Percentiles rank a stretch among this genome's conserved stretches.
These are phyloP conservation scores for Cynopterus brachyotis DNA, from an alignment of 2,113 vertebrate species.

Conservation along the genomic window DNA sequence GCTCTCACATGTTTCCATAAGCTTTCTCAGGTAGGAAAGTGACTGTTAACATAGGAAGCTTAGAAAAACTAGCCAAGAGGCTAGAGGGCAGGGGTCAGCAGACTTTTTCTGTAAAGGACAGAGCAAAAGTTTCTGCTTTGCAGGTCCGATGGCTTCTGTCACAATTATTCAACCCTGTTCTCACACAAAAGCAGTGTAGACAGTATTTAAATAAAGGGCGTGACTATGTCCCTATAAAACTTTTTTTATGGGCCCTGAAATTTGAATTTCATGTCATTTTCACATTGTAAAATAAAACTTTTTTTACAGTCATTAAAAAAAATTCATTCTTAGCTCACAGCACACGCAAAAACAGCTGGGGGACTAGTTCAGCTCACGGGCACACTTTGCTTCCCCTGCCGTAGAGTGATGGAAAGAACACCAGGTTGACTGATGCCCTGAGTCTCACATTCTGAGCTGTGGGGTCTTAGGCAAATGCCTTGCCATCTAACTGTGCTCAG, in stretches of 20 bases:
- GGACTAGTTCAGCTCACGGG: not conserved
- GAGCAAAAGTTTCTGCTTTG: not conserved
- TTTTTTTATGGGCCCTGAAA: not conserved
- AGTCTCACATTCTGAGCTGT: not conserved
- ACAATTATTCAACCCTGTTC: not conserved
- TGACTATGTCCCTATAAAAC: not conserved
- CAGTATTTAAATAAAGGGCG: not conserved
- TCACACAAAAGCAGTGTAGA: not conserved
- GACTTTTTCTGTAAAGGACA: not conserved
- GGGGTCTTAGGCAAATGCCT: not conserved
- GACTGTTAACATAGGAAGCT: not conserved
- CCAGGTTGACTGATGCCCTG: not conserved
- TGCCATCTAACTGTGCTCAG: not conserved
- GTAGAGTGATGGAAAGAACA: not conserved
- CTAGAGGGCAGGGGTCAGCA: not conserved
- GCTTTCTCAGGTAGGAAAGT: not conserved
- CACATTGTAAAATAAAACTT: not conserved
- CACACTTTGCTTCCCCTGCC: not conserved
- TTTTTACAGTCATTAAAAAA: not conserved
- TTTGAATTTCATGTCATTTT: slow-evolving; percentile 24
- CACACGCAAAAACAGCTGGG: slow-evolving; percentile 15
- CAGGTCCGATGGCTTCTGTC: not conserved
- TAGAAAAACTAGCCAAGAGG: not conserved
- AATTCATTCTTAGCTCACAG: slow-evolving; percentile 8
- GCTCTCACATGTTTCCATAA: not conserved